Conservation (phyloP, 2,113 vertebrate species). For the Leucosticte australis region DNA sequence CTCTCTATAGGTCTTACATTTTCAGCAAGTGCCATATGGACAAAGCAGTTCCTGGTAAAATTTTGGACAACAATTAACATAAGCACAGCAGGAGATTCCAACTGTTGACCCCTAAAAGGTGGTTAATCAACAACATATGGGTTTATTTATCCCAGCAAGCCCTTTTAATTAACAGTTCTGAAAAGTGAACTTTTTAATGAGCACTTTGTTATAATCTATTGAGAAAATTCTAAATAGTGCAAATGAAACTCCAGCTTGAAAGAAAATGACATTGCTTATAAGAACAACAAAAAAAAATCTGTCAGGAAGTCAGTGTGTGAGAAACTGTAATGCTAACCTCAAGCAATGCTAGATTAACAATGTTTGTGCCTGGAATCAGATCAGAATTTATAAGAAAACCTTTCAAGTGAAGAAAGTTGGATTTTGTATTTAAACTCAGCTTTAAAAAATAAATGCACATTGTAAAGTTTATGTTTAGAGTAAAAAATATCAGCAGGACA, state of each 20-base stretch:
- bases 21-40: slow-evolving; percentile 73
- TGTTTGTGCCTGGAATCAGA: not conserved
- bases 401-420: not conserved
- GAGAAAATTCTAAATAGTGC: slow-evolving; percentile 38
- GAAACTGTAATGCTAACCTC: not conserved
- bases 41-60: slow-evolving; percentile 66
- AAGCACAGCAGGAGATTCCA: slow-evolving; percentile 65
- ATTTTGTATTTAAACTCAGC: not conserved
- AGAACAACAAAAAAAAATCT: not conserved
- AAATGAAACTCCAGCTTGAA: slow-evolving; percentile 43
- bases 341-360: not conserved
- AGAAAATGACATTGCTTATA: not conserved
- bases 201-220: slow-evolving; percentile 19
- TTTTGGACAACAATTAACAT: slow-evolving; percentile 74
- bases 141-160: slow-evolving; percentile 78
- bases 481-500: not conserved
- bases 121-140: slow-evolving; percentile 85
- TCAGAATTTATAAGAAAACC: not conserved
- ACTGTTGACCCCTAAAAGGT: slow-evolving; percentile 80
- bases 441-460: not conserved
- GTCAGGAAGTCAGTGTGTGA: not conserved
- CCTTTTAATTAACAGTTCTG: slow-evolving; percentile 80
- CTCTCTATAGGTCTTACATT: slow-evolving; percentile 36
- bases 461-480: not conserved
- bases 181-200: slow-evolving; percentile 57